Base-by-base conservation (phyloP, 2,888 invertebrate genomes). In the Nemurella pictetii region DNA sequence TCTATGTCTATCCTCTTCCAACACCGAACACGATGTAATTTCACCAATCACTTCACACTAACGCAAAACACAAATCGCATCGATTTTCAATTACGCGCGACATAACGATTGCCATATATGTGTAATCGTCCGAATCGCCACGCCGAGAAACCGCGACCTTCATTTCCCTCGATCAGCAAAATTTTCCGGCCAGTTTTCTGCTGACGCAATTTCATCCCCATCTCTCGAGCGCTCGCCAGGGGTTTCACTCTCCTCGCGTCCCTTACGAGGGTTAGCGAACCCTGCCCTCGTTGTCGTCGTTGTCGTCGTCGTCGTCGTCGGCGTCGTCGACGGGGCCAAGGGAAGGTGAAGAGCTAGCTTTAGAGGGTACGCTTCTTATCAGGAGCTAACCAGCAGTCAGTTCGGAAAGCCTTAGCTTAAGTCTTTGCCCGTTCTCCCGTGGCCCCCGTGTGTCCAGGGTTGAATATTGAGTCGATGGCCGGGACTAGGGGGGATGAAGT, bases 321-420 rank as follows among this genome's bases (percentile, higher is more conserved):
- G n/a, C n/a, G n/a, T n/a, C n/a, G n/a, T 55, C 15, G 15, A 15
- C n/a, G n/a, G n/a, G 75, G 75, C 5, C 36, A 26, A 77, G 80
- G 80, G 36, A 35, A 35, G 35, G 80, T 81, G 80, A 81, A 81
- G 80, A n/a, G 80, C 32, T 9, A 29, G 80, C 2, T 35, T 81
- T 35, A 81, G 80, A 81, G 80, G 80, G 78, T 20, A 32, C 30
- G 80, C 29, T 81, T 81, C 80, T 81, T 81, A 81, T 81, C 80
- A 81, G 80, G 36, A 81, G 32, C 80, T 81, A 81, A 81, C 80
- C 80, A 81, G 80, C 80, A 81, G 80, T 81, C 80, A 81, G 32
- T 32, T 81, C 36, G 32, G 35, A 81, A 81, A 35, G 1, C 78
- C 80, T 25, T 20, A 20, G 55, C 80, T 81, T 81, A 81, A 81